Evolutionary conservation across 2,797 vertebrate genomes (phyloP).

Genomic region (Coracias cyanogaster): DNA sequence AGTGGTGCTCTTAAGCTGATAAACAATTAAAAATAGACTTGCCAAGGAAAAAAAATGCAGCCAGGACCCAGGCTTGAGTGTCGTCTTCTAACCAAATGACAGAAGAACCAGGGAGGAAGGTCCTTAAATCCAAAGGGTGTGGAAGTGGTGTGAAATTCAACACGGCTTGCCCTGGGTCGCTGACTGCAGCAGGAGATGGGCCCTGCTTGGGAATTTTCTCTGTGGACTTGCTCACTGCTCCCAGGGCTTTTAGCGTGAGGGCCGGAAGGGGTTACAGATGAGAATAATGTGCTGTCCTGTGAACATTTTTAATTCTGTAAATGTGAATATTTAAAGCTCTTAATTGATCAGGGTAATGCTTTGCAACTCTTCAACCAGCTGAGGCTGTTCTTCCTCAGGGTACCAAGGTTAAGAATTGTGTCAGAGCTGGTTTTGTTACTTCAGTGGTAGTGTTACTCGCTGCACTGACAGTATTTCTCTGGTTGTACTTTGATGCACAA

Average conservation of each 20-base stretch:
- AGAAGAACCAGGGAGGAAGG: neutral
- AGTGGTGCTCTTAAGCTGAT: neutral
- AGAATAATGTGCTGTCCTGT: neutral
- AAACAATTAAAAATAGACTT: slow-evolving; percentile 28
- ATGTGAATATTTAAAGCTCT: neutral
- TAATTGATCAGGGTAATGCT: neutral
- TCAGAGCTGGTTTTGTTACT: neutral
- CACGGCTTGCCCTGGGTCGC: neutral
- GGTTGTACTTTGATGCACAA: neutral
- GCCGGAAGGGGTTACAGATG: neutral
- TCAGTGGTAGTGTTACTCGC: neutral
- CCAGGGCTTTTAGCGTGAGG: neutral
- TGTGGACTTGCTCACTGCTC: neutral
- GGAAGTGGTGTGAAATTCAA: neutral
- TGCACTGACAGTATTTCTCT: neutral
- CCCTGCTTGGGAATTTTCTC: neutral
- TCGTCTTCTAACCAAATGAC: neutral
- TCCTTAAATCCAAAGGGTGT: neutral
- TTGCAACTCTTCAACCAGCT: rapidly evolving
- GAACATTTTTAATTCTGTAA: neutral
- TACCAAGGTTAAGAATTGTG: neutral
- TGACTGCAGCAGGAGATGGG: neutral
- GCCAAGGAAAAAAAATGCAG: neutral
- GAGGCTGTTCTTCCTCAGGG: neutral
- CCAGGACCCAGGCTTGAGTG: neutral